A percentile compares a stretch with the other conserved stretches of the same genome.
These are phyloP conservation scores for Archips xylosteana DNA, from an alignment of 2,888 invertebrate species.

Conservation along the genomic window DNA sequence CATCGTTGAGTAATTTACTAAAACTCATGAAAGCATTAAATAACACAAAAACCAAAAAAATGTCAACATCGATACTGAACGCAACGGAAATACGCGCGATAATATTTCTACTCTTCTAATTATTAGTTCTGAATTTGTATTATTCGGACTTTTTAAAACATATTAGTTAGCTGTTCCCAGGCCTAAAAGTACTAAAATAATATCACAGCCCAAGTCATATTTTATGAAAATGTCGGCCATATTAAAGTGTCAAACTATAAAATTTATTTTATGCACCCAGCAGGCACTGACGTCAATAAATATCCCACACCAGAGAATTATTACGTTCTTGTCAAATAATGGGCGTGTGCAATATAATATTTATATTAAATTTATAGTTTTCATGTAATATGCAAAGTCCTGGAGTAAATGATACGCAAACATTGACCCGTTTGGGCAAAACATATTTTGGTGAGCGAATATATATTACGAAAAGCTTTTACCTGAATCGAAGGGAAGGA, in stretches of 20 bases:
- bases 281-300: conserved; percentile 22
- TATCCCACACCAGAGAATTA: conserved; percentile 13
- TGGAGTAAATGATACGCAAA: conserved; percentile 45
- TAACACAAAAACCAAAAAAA: too few relatives aligned
- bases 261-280: conserved; percentile 25
- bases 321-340: conserved; percentile 17
- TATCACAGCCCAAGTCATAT: conserved; percentile 1
- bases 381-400: conserved; percentile 32
- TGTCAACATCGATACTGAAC: too few relatives aligned
- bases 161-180: neutral
- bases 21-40: too few relatives aligned
- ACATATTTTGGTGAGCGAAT: conserved; percentile 56
- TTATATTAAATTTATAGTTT: conserved; percentile 10
- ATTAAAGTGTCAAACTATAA: conserved; percentile 28
- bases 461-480: conserved; percentile 69
- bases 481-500: conserved; percentile 58
- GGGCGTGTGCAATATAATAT: neutral
- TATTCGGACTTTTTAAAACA: too few relatives aligned
- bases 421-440: conserved; percentile 49
- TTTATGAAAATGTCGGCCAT: conserved; percentile 21
- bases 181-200: neutral
- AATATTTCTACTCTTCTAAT: too few relatives aligned
- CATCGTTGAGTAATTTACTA: too few relatives aligned
- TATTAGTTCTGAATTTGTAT: too few relatives aligned
- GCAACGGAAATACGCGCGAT: too few relatives aligned